Evolutionary conservation across 2,113 vertebrate genomes (phyloP).

Genomic region (Oceanites oceanicus): DNA sequence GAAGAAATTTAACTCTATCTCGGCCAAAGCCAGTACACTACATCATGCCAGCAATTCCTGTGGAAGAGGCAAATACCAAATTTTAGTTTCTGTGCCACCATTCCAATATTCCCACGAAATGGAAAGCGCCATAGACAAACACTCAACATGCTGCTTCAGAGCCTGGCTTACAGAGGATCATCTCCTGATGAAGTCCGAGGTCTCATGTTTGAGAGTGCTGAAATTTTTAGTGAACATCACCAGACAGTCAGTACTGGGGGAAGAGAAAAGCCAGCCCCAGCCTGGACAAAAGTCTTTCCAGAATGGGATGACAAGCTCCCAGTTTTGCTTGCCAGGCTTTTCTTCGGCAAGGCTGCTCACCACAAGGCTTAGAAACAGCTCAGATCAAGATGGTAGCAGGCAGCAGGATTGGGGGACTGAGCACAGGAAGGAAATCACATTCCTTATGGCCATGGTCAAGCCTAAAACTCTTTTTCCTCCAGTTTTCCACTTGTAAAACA

Average conservation of each 20-base stretch:
- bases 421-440: neutral
- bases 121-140: neutral
- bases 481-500: neutral
- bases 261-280: neutral
- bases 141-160: neutral
- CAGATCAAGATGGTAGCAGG: neutral
- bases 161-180: neutral
- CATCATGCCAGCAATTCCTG: neutral
- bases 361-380: neutral
- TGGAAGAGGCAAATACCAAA: neutral
- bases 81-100: neutral
- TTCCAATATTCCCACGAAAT: neutral
- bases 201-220: neutral
- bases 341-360: neutral
- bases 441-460: neutral
- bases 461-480: neutral
- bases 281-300: neutral
- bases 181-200: neutral
- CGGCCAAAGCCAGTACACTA: neutral
- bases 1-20: neutral
- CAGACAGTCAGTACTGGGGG: neutral
- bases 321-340: neutral
- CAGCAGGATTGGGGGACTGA: rapidly evolving
- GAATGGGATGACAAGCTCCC: neutral
- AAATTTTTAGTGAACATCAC: neutral